These are phyloP conservation scores for Caiman crocodilus DNA, from an alignment of 2,797 vertebrate genomes.

Conservation along the genomic window DNA sequence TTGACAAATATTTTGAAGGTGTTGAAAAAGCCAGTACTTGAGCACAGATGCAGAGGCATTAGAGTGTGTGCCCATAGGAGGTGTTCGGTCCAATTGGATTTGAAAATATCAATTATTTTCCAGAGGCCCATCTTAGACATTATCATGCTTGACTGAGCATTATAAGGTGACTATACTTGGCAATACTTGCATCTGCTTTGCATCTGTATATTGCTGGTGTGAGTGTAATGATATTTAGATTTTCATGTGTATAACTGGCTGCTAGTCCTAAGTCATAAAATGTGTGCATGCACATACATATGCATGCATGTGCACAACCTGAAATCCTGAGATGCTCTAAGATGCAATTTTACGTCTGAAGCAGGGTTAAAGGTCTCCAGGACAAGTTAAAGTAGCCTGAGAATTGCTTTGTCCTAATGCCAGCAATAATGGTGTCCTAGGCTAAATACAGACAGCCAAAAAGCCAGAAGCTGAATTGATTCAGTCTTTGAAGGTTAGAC, in stretches of 20 bases:
- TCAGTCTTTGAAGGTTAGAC: no score
- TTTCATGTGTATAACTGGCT: background rate
- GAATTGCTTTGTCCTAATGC: background rate
- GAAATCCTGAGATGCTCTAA: background rate
- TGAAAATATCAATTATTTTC: background rate
- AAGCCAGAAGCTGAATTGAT: no score
- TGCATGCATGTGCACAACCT: background rate
- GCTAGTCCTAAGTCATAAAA: background rate
- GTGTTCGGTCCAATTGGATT: background rate
- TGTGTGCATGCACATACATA: no score
- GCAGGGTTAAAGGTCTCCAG: background rate
- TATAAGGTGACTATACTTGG: background rate
- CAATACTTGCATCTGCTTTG: rapidly evolving
- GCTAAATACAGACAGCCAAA: no score
- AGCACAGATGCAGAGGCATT: background rate
- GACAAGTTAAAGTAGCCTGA: background rate
- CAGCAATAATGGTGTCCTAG: background rate
- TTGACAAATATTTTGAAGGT: conserved; percentile 48
- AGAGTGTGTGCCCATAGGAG: background rate
- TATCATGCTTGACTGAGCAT: background rate
- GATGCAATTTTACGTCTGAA: background rate
- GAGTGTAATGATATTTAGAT: background rate
- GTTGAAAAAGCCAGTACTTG: background rate
- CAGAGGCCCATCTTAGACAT: background rate
- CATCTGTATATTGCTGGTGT: background rate